Conservation (phyloP, 2,113 vertebrate species). For the Heterotilapia buettikoferi region DNA sequence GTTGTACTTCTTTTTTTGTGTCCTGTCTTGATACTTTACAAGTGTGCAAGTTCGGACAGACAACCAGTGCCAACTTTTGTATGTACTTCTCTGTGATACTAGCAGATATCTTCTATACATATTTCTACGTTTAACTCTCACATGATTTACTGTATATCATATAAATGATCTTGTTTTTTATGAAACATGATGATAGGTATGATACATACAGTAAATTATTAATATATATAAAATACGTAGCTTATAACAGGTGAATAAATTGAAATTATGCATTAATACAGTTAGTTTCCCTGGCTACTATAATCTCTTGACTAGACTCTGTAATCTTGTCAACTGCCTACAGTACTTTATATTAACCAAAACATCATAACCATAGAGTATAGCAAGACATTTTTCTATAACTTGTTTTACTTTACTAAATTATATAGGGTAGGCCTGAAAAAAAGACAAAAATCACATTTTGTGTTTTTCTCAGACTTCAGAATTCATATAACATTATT, state of each 20-base stretch:
- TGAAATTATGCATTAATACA: background rate
- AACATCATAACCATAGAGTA: accelerated
- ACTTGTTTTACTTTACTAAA: background rate
- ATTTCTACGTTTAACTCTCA: background rate
- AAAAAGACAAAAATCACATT: background rate
- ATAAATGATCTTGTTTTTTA: background rate
- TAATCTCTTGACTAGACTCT: background rate
- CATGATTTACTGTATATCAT: background rate
- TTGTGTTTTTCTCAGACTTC: background rate
- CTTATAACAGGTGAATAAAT: background rate
- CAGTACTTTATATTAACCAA: background rate
- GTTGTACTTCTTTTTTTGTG: background rate
- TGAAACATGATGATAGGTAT: background rate
- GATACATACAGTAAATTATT: background rate
- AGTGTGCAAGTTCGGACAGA: background rate
- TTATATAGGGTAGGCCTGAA: background rate
- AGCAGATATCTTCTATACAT: background rate
- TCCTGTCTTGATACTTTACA: background rate
- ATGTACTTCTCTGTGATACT: background rate
- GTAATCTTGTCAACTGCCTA: background rate
- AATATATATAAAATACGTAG: background rate
- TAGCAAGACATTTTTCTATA: background rate
- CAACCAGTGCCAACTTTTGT: background rate
- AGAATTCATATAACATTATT: background rate
- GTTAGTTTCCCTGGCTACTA: background rate